Percentiles rank a stretch among this genome's conserved stretches.
These are phyloP conservation scores for Apodemia duryi DNA, from an alignment of 2,888 invertebrate species.

Conservation along the genomic window DNA sequence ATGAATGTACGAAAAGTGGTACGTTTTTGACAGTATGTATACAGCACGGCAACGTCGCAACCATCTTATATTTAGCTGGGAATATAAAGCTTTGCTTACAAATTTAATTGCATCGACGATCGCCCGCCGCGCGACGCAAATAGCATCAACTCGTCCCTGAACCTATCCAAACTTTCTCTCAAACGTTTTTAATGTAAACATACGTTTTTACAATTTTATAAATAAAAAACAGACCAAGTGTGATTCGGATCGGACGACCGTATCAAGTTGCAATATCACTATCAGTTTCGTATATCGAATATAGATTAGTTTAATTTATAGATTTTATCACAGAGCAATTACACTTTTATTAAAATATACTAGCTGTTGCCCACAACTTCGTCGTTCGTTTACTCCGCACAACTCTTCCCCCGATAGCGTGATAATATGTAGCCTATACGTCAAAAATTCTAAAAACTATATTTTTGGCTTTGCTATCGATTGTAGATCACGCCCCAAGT, in stretches of 20 bases:
- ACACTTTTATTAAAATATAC: too few species aligned
- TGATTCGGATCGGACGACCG: background rate
- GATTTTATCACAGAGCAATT: too few species aligned
- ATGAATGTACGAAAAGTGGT: constrained; percentile 37
- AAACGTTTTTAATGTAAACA: constrained; percentile 11
- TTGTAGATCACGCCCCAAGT: too few species aligned
- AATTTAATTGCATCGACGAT: constrained; percentile 76
- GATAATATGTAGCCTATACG: too few species aligned
- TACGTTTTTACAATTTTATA: constrained; percentile 9
- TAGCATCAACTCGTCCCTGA: constrained; percentile 72
- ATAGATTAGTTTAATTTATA: too few species aligned
- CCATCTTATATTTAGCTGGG: constrained; percentile 60
- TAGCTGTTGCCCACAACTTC: too few species aligned
- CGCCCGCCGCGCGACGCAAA: constrained; percentile 71
- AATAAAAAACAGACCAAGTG: background rate
- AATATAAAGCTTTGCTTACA: constrained; percentile 72
- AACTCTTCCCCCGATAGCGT: too few species aligned
- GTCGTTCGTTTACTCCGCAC: too few species aligned
- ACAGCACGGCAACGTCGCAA: constrained; percentile 54
- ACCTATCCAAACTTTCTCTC: constrained; percentile 71
- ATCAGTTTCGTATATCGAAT: too few species aligned
- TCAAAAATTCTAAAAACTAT: too few species aligned
- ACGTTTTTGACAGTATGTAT: constrained; percentile 36
- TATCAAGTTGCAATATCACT: background rate
- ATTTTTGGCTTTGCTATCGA: too few species aligned